Percentiles rank a stretch among this genome's conserved stretches.
Evolutionary conservation across 2,888 invertebrate genomes (phyloP).

Genomic region (Eucera pruinosa): DNA sequence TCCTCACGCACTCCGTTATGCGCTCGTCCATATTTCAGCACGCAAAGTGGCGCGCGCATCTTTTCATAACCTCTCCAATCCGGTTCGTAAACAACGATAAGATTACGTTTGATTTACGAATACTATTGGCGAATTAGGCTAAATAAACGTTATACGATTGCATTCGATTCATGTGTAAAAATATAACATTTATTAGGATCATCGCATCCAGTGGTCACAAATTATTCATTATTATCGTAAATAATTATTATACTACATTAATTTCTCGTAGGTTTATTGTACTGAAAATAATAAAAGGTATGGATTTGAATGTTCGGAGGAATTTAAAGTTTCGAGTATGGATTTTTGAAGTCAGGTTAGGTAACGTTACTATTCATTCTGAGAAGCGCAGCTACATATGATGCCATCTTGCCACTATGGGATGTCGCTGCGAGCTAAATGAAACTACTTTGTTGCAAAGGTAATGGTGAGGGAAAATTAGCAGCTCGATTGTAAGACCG

Average conservation of each 20-base stretch:
- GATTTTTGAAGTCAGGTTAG: constrained; percentile 17
- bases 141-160: too few relatives aligned
- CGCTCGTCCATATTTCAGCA: neutral
- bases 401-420: constrained; percentile 46
- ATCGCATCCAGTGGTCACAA: too few relatives aligned
- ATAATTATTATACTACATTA: too few relatives aligned
- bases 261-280: too few relatives aligned
- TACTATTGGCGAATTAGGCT: too few relatives aligned
- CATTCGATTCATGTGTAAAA: neutral
- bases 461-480: constrained; percentile 12
- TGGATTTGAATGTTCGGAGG: too few relatives aligned
- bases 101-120: constrained; percentile 12
- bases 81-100: constrained; percentile 22
- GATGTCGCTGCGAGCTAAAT: constrained; percentile 38
- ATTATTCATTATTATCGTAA: too few relatives aligned
- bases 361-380: constrained; percentile 29
- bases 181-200: too few relatives aligned
- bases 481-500: neutral
- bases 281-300: too few relatives aligned
- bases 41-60: neutral
- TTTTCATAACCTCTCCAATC: neutral
- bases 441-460: constrained; percentile 9
- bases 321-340: neutral
- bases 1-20: neutral
- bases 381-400: constrained; percentile 54